phyloP scores from a whole-genome alignment of 1,140 invertebrate species.

The Drosophila guanche region DNA sequence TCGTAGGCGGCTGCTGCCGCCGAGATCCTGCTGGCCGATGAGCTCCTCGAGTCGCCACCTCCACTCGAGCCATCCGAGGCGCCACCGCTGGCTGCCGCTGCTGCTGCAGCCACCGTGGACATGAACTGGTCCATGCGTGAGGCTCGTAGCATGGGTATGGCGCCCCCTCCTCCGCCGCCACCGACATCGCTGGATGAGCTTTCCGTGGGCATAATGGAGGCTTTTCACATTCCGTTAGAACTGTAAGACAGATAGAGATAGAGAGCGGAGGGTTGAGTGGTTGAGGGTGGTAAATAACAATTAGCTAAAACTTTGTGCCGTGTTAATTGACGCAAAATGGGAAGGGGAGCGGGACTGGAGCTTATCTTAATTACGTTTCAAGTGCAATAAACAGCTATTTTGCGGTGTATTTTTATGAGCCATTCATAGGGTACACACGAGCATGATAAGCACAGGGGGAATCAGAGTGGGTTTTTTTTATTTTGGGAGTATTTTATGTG shows the following conservation, averaged over 20 bases:
- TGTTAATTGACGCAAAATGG: conserved; percentile 56
- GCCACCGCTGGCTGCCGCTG: conserved; percentile 45
- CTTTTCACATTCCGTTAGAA: conserved; percentile 67
- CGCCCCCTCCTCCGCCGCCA: conserved; percentile 54
- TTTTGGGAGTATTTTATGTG: background rate
- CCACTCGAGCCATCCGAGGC: conserved; percentile 59
- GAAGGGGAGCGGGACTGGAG: conserved; percentile 45
- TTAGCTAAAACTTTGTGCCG: conserved; percentile 62
- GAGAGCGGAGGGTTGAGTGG: conserved; percentile 2
- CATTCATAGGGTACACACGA: conserved; percentile 3
- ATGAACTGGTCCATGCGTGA: conserved; percentile 86
- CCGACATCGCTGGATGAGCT: conserved; percentile 61
- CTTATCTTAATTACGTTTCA: conserved; percentile 74
- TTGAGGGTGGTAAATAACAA: conserved; percentile 66
- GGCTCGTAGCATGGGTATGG: conserved; percentile 75
- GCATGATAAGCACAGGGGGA: background rate
- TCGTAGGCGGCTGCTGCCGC: conserved; percentile 85
- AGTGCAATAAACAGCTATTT: conserved; percentile 68
- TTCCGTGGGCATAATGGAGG: conserved; percentile 76
- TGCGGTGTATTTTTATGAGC: conserved; percentile 34
- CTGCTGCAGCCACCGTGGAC: conserved; percentile 79
- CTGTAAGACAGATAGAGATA: conserved; percentile 25
- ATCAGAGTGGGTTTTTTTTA: background rate
- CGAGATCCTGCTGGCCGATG: conserved; percentile 83
- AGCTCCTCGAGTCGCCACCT: conserved; percentile 84